Evolutionary conservation across 2,797 vertebrate genomes (phyloP).

Genomic region (Ctenopoma kingsleyae): DNA sequence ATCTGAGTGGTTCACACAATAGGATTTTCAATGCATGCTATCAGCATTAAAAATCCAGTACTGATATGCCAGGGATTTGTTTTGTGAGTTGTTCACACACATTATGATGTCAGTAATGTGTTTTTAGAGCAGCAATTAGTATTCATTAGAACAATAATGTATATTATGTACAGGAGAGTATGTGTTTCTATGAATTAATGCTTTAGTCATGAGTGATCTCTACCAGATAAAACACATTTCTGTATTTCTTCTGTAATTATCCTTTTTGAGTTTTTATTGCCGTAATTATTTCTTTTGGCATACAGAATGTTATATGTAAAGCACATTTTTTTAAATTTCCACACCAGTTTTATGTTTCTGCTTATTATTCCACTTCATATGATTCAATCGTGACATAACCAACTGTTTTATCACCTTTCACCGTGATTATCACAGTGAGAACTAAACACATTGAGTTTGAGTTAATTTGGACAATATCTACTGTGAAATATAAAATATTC

Average conservation of each 20-base stretch:
- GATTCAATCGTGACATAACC: background rate
- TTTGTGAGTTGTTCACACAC: slow-evolving; percentile 10
- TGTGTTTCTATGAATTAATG: slow-evolving; percentile 4
- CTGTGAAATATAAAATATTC: too few relatives aligned
- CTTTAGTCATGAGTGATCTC: background rate
- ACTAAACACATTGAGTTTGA: too few relatives aligned
- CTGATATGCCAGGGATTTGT: background rate
- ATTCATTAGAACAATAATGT: slow-evolving; percentile 11
- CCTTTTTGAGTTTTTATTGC: slow-evolving; percentile 7
- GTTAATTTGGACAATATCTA: too few relatives aligned
- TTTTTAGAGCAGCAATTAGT: slow-evolving; percentile 14
- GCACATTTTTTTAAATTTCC: too few relatives aligned
- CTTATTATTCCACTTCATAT: background rate
- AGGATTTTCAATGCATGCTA: background rate
- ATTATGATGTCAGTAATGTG: background rate
- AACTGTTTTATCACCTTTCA: background rate
- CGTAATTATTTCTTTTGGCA: background rate
- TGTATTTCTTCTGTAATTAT: background rate
- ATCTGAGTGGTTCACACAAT: background rate
- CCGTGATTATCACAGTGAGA: too few relatives aligned
- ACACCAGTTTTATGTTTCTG: too few relatives aligned
- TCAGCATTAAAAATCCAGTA: slow-evolving; percentile 1
- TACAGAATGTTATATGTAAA: too few relatives aligned
- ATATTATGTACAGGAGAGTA: background rate
- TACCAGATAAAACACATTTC: background rate